A percentile compares a stretch with the other conserved stretches of the same genome.
These are phyloP conservation scores for Centropus bengalensis DNA, from an alignment of 2,113 vertebrate genomes.

Conservation along the genomic window DNA sequence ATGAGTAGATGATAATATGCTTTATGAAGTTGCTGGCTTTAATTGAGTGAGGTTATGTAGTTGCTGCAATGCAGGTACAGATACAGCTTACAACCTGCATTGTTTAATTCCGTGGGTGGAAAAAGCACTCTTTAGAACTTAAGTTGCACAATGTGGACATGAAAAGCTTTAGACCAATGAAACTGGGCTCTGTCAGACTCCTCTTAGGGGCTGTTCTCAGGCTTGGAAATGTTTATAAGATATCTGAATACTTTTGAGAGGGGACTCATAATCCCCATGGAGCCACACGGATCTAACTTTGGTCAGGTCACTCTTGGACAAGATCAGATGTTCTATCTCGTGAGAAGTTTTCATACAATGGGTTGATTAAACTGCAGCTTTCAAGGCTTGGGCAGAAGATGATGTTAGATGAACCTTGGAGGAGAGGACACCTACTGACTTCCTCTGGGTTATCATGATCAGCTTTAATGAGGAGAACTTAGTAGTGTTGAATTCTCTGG, in stretches of 20 bases:
- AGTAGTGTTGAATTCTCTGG: not conserved
- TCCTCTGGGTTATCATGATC: not conserved
- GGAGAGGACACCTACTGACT: conserved; percentile 13
- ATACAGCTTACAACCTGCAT: not conserved
- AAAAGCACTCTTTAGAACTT: not conserved
- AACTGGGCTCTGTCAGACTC: not conserved
- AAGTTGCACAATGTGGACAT: not conserved
- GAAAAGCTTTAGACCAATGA: not conserved
- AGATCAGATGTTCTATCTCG: not conserved
- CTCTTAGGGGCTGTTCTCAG: not conserved
- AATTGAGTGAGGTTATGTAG: accelerated
- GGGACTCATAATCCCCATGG: not conserved
- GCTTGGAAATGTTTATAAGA: not conserved
- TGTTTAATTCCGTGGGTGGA: not conserved
- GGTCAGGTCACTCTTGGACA: not conserved
- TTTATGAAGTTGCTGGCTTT: not conserved
- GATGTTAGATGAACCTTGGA: not conserved
- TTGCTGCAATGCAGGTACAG: not conserved
- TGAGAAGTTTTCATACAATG: not conserved
- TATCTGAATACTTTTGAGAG: not conserved
- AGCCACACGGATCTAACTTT: not conserved
- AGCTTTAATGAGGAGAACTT: not conserved
- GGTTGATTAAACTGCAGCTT: not conserved
- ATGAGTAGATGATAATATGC: not conserved
- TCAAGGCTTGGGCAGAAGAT: not conserved